These are phyloP conservation scores for Drosophila pruinosa DNA, from an alignment of 1,140 invertebrate genomes.

Conservation along the genomic window DNA sequence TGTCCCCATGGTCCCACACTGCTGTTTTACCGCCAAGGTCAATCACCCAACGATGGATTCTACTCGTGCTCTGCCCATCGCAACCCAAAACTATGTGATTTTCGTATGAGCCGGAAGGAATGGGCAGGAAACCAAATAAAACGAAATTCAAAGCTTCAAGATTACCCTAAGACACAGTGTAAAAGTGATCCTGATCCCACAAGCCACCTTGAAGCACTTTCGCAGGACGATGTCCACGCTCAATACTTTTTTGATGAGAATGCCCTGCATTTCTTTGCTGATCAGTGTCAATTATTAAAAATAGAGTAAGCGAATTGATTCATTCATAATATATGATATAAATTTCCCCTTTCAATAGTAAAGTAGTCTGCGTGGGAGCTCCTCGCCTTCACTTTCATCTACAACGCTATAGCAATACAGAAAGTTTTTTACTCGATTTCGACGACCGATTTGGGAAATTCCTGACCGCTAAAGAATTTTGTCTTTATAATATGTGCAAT, in stretches of 20 bases:
- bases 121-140: conserved; percentile 18
- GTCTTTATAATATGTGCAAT: conserved; percentile 95
- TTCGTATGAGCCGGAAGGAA: conserved; percentile 36
- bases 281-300: conserved; percentile 84
- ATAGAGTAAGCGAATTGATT: conserved; percentile 60
- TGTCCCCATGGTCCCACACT: conserved; percentile 65
- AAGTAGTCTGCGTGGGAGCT: conserved; percentile 90
- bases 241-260: conserved; percentile 89
- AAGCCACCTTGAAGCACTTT: conserved; percentile 85
- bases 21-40: conserved; percentile 63
- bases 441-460: conserved; percentile 90
- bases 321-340: not conserved
- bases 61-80: conserved; percentile 92
- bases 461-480: conserved; percentile 87
- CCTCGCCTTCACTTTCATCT: conserved; percentile 90
- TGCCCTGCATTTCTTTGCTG: conserved; percentile 81
- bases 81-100: conserved; percentile 87
- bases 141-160: not conserved
- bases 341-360: conserved; percentile 70
- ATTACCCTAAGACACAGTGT: conserved; percentile 20
- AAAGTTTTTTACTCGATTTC: conserved; percentile 89
- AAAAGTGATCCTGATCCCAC: conserved; percentile 83
- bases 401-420: conserved; percentile 59
- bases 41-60: conserved; percentile 84
- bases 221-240: conserved; percentile 88